Evolutionary conservation across 2,113 vertebrate species (phyloP), one percentile per base, ranked within the genome.

Genomic region (Grammatotria lemairii): DNA sequence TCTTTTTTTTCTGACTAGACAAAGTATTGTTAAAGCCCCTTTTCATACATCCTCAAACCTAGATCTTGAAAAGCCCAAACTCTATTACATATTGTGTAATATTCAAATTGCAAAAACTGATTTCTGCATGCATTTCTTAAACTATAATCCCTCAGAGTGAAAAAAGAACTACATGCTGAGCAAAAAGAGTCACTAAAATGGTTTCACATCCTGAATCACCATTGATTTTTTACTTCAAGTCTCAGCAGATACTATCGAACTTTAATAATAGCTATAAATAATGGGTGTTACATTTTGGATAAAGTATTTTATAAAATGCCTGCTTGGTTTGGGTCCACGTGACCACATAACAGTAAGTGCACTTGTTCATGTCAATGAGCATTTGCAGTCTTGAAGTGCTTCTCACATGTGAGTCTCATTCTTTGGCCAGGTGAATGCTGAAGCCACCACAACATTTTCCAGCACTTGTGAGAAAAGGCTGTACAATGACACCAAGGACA

Each of bases 371-470:
- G 11, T 82, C 47, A 16, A 47, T 13, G 9, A 86, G 55, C 35
- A 16, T 35, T 75, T 58, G 58, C 80, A 58, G 60, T 83, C 7
- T 58, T 53, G 16, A 86, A 73, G 7, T 13, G 78, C 33, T 54
- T 80, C 65, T 35, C 49, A 23, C 26, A 28, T 28, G 7, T 51
- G 31, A 63, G 84, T 70, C 19, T 96, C 92, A 97, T 91, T 96
- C 93, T 78, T 89, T 89, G 21, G 94, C 90, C 65, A 96, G 60
- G 54, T 94, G 95, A 31, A 97, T 33, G 33, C 93, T 94, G 87
- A 97, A 95, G 60, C 95, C 91, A 55, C 87, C 88, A 54, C 87
- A 96, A 89, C 96, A 96, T 78, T 85, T 94, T 23, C 94, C 94
- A 2, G 93, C 88, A 33, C 96, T 97, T 19, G 75, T 92, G 85